Conservation (phyloP, 2,113 vertebrate species). For the Psittacula cyanocephala region DNA sequence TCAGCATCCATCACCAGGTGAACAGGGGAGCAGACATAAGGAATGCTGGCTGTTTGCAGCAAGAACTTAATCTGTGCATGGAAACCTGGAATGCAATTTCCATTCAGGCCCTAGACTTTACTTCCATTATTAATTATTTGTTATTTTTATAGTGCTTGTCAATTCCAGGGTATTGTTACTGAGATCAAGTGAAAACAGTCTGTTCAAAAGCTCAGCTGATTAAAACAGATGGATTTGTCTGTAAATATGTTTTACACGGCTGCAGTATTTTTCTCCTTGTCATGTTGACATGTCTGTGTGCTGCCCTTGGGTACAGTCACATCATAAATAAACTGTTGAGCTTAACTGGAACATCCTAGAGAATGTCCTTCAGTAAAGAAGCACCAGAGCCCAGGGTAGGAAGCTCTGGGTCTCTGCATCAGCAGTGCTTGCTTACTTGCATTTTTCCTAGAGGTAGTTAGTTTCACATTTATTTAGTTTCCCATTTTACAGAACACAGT, state of each 20-base stretch:
- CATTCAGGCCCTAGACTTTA: neutral
- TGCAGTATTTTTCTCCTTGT: slow-evolving; percentile 35
- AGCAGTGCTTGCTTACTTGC: neutral
- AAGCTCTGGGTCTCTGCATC: neutral
- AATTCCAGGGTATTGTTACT: slow-evolving; percentile 22
- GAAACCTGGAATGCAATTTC: neutral
- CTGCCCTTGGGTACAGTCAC: slow-evolving; percentile 1
- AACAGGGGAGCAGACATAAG: neutral
- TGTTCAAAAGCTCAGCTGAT: slow-evolving; percentile 33
- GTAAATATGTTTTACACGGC: slow-evolving; percentile 15
- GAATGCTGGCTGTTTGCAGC: neutral
- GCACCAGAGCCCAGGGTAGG: neutral
- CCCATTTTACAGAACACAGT: neutral
- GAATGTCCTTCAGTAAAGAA: slow-evolving; percentile 23
- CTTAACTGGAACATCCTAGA: slow-evolving; percentile 2
- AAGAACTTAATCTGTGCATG: neutral
- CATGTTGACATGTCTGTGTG: neutral
- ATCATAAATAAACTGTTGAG: slow-evolving; percentile 29
- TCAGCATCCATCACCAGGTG: neutral
- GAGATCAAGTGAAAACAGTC: slow-evolving; percentile 43
- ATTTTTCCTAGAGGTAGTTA: neutral
- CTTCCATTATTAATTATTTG: neutral
- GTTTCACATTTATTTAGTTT: neutral
- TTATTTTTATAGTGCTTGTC: slow-evolving; percentile 22
- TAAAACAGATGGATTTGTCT: slow-evolving; percentile 55